A percentile compares a stretch with the other conserved stretches of the same genome.
phyloP scores from a whole-genome alignment of 1,140 invertebrate genomes.

The Oryctes rhinoceros region DNA sequence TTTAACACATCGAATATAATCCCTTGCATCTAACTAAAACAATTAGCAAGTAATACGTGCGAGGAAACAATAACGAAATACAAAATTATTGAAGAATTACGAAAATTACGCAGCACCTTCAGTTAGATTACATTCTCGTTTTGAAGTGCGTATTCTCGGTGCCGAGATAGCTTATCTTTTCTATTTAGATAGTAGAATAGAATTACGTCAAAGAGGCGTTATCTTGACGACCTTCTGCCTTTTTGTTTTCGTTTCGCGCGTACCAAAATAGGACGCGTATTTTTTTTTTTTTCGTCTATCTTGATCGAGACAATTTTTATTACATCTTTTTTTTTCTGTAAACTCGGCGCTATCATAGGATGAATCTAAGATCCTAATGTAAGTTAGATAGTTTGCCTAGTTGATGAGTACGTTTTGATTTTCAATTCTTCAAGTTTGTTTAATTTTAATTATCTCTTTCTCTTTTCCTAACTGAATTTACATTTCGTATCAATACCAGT shows the following conservation, averaged over 20 bases:
- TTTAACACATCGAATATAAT: no score
- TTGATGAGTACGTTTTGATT: no score
- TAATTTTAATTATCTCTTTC: no score
- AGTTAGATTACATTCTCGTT: background rate
- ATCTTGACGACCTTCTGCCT: slow-evolving; percentile 12
- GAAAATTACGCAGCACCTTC: background rate
- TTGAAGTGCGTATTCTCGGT: background rate
- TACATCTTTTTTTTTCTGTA: background rate
- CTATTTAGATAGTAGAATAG: slow-evolving; percentile 13
- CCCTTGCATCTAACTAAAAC: no score
- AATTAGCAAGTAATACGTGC: no score
- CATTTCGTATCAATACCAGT: no score
- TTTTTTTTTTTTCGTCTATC: background rate
- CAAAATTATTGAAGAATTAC: background rate
- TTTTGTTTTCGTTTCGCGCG: background rate
- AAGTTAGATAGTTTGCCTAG: no score
- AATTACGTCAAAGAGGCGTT: background rate
- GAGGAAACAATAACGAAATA: background rate
- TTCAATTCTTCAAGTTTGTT: no score
- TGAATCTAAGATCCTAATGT: no score
- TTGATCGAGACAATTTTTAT: background rate
- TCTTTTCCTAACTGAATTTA: no score
- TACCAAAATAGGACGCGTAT: slow-evolving; percentile 8
- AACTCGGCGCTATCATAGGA: no score
- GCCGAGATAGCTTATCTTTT: background rate